These are phyloP conservation scores for Achroia grisella DNA, from an alignment of 1,140 invertebrate species.

Conservation along the genomic window DNA sequence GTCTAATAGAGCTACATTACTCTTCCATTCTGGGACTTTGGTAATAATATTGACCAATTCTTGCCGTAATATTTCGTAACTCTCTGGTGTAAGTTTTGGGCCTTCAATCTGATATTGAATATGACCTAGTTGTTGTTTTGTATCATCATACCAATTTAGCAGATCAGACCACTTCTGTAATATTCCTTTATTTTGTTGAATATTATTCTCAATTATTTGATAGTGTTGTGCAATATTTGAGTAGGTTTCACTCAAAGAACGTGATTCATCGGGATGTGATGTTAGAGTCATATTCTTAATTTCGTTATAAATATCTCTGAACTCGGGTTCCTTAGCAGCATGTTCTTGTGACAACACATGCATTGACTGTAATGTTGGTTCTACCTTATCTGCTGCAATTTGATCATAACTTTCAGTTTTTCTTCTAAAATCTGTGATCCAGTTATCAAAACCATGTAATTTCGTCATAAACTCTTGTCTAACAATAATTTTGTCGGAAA, in stretches of 20 bases:
- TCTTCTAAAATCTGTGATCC: slow-evolving; percentile 85
- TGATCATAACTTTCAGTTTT: slow-evolving; percentile 87
- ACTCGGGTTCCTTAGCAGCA: slow-evolving; percentile 83
- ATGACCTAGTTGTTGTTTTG: slow-evolving; percentile 86
- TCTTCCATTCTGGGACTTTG: slow-evolving; percentile 81
- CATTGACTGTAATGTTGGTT: slow-evolving; percentile 84
- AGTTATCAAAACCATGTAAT: slow-evolving; percentile 86
- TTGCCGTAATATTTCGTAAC: slow-evolving; percentile 77
- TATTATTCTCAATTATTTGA: slow-evolving; percentile 82
- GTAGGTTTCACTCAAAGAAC: slow-evolving; percentile 83
- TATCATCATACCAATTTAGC: slow-evolving; percentile 86
- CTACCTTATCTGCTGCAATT: slow-evolving; percentile 85
- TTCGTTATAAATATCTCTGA: slow-evolving; percentile 85
- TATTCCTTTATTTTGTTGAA: slow-evolving; percentile 82
- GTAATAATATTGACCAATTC: slow-evolving; percentile 80
- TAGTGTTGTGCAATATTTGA: slow-evolving; percentile 83
- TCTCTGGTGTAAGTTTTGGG: slow-evolving; percentile 78
- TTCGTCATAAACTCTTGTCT: slow-evolving; percentile 90
- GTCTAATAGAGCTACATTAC: slow-evolving; percentile 80
- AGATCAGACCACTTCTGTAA: slow-evolving; percentile 90
- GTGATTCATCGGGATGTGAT: slow-evolving; percentile 81
- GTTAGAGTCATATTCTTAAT: slow-evolving; percentile 83
- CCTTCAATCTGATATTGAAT: slow-evolving; percentile 86
- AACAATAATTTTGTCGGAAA: slow-evolving; percentile 86
- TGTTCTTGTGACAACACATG: slow-evolving; percentile 87